Evolutionary conservation across 1,140 invertebrate genomes (phyloP).

Genomic region (Penaeus chinensis): DNA sequence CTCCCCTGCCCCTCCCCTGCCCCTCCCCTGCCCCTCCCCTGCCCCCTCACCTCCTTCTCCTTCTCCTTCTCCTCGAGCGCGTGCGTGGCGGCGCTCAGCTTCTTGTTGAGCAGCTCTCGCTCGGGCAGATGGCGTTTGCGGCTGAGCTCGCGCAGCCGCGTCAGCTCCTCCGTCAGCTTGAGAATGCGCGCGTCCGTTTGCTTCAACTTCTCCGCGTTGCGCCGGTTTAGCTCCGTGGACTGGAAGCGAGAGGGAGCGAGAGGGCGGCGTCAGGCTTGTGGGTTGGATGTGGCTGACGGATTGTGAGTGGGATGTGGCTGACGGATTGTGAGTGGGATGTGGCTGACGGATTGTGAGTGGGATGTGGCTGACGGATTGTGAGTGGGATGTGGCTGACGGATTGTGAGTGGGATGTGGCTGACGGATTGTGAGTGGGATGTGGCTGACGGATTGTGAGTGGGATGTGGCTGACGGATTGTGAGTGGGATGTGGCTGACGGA

Average conservation of each 20-base stretch:
- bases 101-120: constrained; percentile 55
- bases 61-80: constrained; percentile 50
- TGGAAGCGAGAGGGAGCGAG: neutral
- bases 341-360: too few relatives aligned
- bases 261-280: neutral
- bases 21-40: neutral
- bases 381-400: too few relatives aligned
- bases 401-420: too few relatives aligned
- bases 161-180: constrained; percentile 52
- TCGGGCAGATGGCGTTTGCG: constrained; percentile 56
- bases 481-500: too few relatives aligned
- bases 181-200: constrained; percentile 27
- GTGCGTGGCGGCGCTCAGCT: constrained; percentile 36
- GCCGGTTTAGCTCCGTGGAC: constrained; percentile 39
- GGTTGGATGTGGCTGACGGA: neutral
- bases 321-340: too few relatives aligned
- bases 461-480: too few relatives aligned
- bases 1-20: too few relatives aligned
- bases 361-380: too few relatives aligned
- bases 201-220: constrained; percentile 30
- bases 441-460: too few relatives aligned
- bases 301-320: too few relatives aligned
- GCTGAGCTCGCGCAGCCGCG: constrained; percentile 42
- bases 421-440: too few relatives aligned
- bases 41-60: constrained; percentile 33